Conservation (phyloP, 2,113 vertebrate genomes). For the Chaenogobius annularis region DNA sequence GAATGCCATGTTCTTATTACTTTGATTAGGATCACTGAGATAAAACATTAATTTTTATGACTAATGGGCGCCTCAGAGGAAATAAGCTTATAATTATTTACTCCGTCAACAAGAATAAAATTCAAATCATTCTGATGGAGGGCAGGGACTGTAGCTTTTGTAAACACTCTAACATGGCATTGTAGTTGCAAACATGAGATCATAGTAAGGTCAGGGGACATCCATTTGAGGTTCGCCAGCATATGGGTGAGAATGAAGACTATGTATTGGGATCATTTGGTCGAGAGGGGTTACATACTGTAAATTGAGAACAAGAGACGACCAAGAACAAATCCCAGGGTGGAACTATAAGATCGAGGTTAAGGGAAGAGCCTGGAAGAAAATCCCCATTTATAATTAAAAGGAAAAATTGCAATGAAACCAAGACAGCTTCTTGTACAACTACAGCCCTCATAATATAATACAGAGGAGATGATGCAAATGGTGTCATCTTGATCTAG, state of each 20-base stretch:
- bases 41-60: conserved; percentile 35
- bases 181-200: background rate
- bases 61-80: conserved; percentile 19
- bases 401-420: too few relatives aligned
- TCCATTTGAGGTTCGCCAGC: too few relatives aligned
- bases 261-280: too few relatives aligned
- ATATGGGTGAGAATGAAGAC: too few relatives aligned
- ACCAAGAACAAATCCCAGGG: background rate
- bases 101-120: conserved; percentile 19
- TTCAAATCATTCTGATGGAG: conserved; percentile 24
- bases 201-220: too few relatives aligned
- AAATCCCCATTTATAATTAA: background rate
- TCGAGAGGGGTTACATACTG: too few relatives aligned
- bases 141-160: conserved; percentile 15
- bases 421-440: too few relatives aligned
- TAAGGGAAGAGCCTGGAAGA: background rate
- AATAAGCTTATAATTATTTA: conserved; percentile 21
- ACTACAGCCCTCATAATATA: too few relatives aligned
- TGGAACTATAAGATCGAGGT: background rate
- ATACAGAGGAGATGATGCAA: too few relatives aligned
- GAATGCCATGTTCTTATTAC: conserved; percentile 19
- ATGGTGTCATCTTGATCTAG: too few relatives aligned
- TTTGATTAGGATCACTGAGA: conserved; percentile 26
- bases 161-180: conserved; percentile 1
- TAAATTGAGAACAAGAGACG: too few relatives aligned